phyloP scores from a whole-genome alignment of 1,140 invertebrate genomes.

The Batillaria attramentaria region DNA sequence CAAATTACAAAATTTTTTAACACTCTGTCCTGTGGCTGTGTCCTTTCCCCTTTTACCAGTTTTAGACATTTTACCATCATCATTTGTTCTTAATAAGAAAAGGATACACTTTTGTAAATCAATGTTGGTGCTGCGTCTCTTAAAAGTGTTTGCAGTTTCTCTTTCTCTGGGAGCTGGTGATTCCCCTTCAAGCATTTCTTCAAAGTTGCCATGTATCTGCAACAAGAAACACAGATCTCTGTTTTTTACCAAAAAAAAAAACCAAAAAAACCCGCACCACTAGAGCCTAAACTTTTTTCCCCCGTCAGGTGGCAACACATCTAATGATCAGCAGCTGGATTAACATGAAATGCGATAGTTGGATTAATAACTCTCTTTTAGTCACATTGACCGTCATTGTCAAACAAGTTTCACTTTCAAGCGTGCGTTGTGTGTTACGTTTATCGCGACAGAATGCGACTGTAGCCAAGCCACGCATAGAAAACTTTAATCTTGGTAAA shows the following conservation, averaged over 20 bases:
- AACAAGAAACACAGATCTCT: neutral
- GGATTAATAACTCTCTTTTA: neutral
- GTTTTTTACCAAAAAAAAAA: neutral
- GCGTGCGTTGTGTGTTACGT: no score
- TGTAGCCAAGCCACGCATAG: no score
- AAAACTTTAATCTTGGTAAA: neutral
- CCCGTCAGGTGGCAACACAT: neutral
- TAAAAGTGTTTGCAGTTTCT: slow-evolving; percentile 52
- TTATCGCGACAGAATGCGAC: no score
- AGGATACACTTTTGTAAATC: slow-evolving; percentile 62
- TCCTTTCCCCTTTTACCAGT: no score
- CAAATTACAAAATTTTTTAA: no score
- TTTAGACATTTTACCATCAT: no score
- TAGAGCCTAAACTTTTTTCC: neutral
- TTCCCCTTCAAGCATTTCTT: slow-evolving; percentile 50
- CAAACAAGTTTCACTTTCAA: neutral
- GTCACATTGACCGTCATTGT: neutral
- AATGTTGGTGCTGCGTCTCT: slow-evolving; percentile 50
- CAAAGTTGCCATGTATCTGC: slow-evolving; percentile 25
- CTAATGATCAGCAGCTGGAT: neutral
- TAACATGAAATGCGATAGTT: neutral
- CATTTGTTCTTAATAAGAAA: neutral
- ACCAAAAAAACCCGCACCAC: neutral
- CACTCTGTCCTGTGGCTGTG: no score
- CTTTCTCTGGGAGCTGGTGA: slow-evolving; percentile 51